These are phyloP conservation scores for Baccha elongata DNA, from an alignment of 2,888 invertebrate genomes.

Conservation along the genomic window DNA sequence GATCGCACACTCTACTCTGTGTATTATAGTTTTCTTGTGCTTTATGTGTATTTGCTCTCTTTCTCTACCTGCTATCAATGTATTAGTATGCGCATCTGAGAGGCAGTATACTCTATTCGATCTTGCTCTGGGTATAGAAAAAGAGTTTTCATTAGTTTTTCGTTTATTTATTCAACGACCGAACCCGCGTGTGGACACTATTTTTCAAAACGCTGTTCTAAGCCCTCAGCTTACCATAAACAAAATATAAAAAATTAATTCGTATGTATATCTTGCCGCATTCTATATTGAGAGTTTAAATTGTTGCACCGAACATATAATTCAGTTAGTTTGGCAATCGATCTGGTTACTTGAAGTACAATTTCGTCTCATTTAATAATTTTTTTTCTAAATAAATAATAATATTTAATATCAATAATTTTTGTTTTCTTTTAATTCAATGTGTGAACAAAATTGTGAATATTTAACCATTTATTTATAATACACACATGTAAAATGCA, in stretches of 20 bases:
- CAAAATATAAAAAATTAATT: conserved; percentile 3
- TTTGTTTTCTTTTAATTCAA: conserved; percentile 14
- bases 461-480: conserved; percentile 43
- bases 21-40: conserved; percentile 32
- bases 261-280: conserved; percentile 48
- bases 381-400: conserved; percentile 11
- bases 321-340: conserved; percentile 67
- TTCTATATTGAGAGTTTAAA: conserved; percentile 59
- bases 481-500: conserved; percentile 22
- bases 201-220: conserved; percentile 76
- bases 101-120: conserved; percentile 49
- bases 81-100: conserved; percentile 69
- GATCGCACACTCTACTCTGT: conserved; percentile 3
- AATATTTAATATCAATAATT: neutral
- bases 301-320: conserved; percentile 63
- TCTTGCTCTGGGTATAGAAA: conserved; percentile 70
- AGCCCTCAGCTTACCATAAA: conserved; percentile 62
- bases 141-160: conserved; percentile 75
- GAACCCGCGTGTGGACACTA: conserved; percentile 82
- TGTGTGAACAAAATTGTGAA: conserved; percentile 65
- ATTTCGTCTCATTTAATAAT: conserved; percentile 26
- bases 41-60: conserved; percentile 66
- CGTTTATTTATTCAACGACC: conserved; percentile 82
- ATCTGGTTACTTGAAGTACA: conserved; percentile 65
- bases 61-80: conserved; percentile 64